Percentiles rank a stretch among this genome's conserved stretches.
phyloP scores from a whole-genome alignment of 1,140 invertebrate species.

The Bursaphelenchus mucronatus region DNA sequence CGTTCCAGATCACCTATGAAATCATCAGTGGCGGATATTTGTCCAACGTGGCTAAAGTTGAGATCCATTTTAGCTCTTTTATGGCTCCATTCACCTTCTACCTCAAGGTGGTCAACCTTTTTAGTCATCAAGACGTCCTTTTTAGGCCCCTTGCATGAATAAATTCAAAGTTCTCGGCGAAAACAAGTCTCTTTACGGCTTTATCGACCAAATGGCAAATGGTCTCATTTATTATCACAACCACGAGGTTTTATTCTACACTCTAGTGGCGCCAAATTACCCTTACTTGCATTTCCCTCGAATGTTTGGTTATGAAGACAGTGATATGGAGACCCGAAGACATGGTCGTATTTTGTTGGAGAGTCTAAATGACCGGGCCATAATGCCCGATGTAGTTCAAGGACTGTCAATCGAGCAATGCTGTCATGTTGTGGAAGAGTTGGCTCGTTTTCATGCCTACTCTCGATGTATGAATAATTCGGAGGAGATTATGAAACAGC shows the following conservation, averaged over 20 bases:
- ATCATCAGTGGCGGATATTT: too few species aligned
- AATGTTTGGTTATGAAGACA: constrained; percentile 9
- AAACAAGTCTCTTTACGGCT: not conserved
- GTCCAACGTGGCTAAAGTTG: too few species aligned
- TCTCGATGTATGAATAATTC: constrained; percentile 3
- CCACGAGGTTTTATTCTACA: constrained; percentile 13
- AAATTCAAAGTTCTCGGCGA: too few species aligned
- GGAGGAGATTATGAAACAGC: constrained; percentile 8
- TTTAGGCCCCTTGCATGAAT: too few species aligned
- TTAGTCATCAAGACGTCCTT: too few species aligned
- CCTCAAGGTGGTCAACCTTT: too few species aligned
- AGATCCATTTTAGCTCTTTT: too few species aligned
- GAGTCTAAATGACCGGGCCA: constrained; percentile 2
- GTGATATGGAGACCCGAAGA: constrained; percentile 1
- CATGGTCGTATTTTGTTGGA: constrained; percentile 8
- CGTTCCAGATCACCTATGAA: too few species aligned
- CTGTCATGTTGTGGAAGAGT: constrained; percentile 15
- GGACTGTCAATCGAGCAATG: constrained; percentile 13
- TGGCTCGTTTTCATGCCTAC: constrained; percentile 15
- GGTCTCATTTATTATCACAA: constrained; percentile 5
- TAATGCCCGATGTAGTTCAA: constrained; percentile 1
- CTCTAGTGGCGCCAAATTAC: not conserved
- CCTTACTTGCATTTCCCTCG: not conserved
- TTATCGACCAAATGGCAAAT: constrained; percentile 1
- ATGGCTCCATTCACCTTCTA: too few species aligned